Base-by-base conservation (phyloP, 2,888 invertebrate genomes). In the Formica aserva region DNA sequence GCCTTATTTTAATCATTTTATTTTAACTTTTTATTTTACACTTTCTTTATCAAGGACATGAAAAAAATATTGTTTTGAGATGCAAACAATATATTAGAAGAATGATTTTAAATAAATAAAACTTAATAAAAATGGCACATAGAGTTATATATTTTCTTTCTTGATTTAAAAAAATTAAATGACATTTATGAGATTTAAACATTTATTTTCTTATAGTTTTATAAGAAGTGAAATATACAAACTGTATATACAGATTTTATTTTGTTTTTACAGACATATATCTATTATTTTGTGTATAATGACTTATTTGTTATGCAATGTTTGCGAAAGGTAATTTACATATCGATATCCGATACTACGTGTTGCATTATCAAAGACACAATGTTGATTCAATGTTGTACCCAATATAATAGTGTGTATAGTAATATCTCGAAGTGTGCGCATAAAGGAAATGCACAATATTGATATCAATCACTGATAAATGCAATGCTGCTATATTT, bases 391-490 rank as follows among this genome's bases (percentile, higher is more conserved):
- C 38, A 32, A 32, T 32, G 32, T 32, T 35, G n/a, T 69, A 38
- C 38, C 18, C 35, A 38, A 52, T 67, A 74, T 66, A 41, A 38
- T 55, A 52, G 8, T 8, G 2, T 52, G 18, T 52, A 52, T 4
- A 45, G 26, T 32, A 26, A 11, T 29, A 80, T 41, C 45, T 57
- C 38, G 41, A 32, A 78, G 48, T n/a, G n/a, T 69, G 32, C 9
- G 26, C n/a, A 77, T 82, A 67, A 88, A 38, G 48, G 26, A 74
- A 65, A 60, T 41, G 29, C 3, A 26, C 8, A 57, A 45, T 9
- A 45, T 52, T 55, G 11, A 71, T 83, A 86, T 71, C 45, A 71
- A 62, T 32, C 57, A 74, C 29, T 63, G 67, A 57, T 52, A 82
- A 63, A 35, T 55, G 0, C 18, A 67, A 3, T 45, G 22, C 52